Evolutionary conservation across 2,113 vertebrate genomes (phyloP).

Genomic region (Polypterus bichir): DNA sequence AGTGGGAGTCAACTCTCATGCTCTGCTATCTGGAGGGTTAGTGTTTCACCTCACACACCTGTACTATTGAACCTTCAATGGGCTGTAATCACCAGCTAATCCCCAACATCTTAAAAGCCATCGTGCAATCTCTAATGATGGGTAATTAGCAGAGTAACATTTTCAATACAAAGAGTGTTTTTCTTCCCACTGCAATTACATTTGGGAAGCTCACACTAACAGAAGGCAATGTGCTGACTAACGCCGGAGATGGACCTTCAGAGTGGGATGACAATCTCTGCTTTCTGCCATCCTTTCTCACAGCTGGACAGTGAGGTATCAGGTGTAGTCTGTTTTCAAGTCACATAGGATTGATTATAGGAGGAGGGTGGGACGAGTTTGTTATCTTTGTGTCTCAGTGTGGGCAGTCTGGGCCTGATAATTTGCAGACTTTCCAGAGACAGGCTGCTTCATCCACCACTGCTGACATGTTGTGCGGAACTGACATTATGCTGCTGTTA

Average conservation of each 20-base stretch:
- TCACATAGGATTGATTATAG: no score
- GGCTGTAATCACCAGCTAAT: slow-evolving; percentile 57
- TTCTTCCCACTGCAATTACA: slow-evolving; percentile 24
- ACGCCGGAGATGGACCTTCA: not conserved
- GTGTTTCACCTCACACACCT: slow-evolving; percentile 39
- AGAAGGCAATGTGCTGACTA: not conserved
- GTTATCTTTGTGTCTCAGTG: no score
- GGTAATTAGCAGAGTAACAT: slow-evolving; percentile 52
- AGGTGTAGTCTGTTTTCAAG: no score
- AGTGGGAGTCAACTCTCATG: slow-evolving; percentile 5
- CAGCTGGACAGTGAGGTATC: no score
- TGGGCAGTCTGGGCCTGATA: no score
- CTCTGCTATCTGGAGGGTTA: slow-evolving; percentile 20
- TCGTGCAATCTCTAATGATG: slow-evolving; percentile 55
- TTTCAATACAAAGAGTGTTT: slow-evolving; percentile 44
- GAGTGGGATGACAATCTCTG: no score
- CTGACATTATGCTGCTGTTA: no score
- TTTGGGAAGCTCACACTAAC: not conserved
- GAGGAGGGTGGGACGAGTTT: no score
- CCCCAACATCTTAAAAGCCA: slow-evolving; percentile 42
- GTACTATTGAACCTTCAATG: slow-evolving; percentile 44
- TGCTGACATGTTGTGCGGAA: no score
- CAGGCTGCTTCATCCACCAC: no score
- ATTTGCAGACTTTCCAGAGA: no score
- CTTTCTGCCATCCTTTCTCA: no score